These are phyloP conservation scores for Scolanthus callimorphus DNA, from an alignment of 92 coral and sea anemone genomes.

Conservation along the genomic window DNA sequence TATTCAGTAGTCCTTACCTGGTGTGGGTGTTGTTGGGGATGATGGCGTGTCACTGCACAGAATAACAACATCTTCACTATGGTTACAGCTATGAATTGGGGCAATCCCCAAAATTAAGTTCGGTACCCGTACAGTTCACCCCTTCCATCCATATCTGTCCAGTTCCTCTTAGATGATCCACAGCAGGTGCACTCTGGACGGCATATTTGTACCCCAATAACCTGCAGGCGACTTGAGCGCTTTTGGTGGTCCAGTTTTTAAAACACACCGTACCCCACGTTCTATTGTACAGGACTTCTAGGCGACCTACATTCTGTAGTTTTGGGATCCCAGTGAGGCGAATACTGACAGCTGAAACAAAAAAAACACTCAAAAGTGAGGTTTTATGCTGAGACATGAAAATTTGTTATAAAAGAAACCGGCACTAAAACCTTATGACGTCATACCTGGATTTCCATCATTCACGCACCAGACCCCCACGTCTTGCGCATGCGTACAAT, in stretches of 20 bases:
- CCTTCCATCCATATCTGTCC: constrained; percentile 12
- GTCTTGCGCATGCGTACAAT: constrained; percentile 58
- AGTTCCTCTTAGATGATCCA: neutral
- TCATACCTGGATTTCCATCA: neutral
- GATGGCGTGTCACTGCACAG: constrained; percentile 1
- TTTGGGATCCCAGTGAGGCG: constrained; percentile 1
- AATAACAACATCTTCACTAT: constrained; percentile 6
- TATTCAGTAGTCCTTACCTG: too few relatives aligned
- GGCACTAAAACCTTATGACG: too few relatives aligned
- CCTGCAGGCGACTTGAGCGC: constrained; percentile 7
- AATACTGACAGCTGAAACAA: too few relatives aligned
- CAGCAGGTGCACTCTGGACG: neutral
- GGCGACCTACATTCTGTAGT: constrained; percentile 3
- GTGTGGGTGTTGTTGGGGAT: neutral
- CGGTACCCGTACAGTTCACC: constrained; percentile 4
- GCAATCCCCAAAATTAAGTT: neutral
- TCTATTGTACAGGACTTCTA: constrained; percentile 2
- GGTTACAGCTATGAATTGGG: constrained; percentile 11
- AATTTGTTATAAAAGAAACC: too few relatives aligned
- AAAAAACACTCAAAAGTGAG: too few relatives aligned
- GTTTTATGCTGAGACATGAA: too few relatives aligned
- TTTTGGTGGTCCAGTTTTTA: neutral
- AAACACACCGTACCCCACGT: neutral
- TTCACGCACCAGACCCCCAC: constrained; percentile 51
- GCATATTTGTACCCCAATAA: constrained; percentile 5